Evolutionary conservation across 2,888 invertebrate species (phyloP).

Genomic region (Aleiodes alternator): DNA sequence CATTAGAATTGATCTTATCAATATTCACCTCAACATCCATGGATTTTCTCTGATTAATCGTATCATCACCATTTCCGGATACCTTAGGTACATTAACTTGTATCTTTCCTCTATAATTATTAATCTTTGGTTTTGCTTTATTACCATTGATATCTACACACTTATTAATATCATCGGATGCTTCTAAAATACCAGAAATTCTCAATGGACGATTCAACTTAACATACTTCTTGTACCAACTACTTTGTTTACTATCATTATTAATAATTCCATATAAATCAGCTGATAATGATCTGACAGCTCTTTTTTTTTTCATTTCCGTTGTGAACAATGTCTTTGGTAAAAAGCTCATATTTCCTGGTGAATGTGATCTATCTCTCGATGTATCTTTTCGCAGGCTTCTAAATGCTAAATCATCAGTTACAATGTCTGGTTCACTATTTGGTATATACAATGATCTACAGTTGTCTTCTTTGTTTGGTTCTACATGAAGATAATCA

Average conservation of each 20-base stretch:
- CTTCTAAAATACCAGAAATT: conserved; percentile 43
- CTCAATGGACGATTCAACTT: conserved; percentile 39
- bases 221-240: conserved; percentile 54
- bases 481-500: conserved; percentile 84
- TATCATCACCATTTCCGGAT: conserved; percentile 13
- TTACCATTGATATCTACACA: conserved; percentile 65
- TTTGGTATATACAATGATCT: conserved; percentile 81
- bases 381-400: conserved; percentile 87
- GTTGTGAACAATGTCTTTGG: conserved; percentile 44
- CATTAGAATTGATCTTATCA: too few species aligned
- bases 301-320: conserved; percentile 84
- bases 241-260: conserved; percentile 61
- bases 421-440: conserved; percentile 87
- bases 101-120: conserved; percentile 55
- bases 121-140: conserved; percentile 53
- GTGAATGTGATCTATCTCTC: conserved; percentile 70
- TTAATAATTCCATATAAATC: conserved; percentile 88
- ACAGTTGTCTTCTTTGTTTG: conserved; percentile 70
- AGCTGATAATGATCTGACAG: conserved; percentile 88
- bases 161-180: not conserved
- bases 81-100: conserved; percentile 59
- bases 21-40: not conserved
- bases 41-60: not conserved
- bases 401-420: conserved; percentile 92
- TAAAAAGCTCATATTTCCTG: conserved; percentile 34